Conservation (phyloP, 2,113 vertebrate species). For the Labeo rohita region DNA sequence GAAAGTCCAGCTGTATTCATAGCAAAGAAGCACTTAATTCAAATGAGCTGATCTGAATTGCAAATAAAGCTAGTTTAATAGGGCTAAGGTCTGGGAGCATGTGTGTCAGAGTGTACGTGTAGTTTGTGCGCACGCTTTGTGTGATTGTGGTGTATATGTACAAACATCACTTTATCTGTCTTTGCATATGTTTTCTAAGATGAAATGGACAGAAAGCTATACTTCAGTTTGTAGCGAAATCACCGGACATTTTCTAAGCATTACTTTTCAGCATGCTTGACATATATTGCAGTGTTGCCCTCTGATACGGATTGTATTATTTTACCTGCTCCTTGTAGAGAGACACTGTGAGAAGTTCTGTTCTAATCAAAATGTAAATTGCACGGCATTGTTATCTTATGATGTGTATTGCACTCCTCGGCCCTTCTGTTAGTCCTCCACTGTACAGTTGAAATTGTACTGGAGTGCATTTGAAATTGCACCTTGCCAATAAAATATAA, state of each 20-base stretch:
- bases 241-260: neutral
- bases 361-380: conserved; percentile 53
- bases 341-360: conserved; percentile 28
- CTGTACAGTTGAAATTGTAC: conserved; percentile 30
- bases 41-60: conserved; percentile 84
- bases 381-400: conserved; percentile 40
- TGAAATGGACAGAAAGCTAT: conserved; percentile 60
- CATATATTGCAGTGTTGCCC: conserved; percentile 47
- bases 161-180: neutral
- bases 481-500: conserved; percentile 48
- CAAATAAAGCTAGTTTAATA: conserved; percentile 79
- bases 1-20: conserved; percentile 84
- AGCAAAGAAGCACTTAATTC: conserved; percentile 79
- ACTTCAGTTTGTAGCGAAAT: conserved; percentile 54
- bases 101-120: conserved; percentile 45
- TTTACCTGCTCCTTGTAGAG: conserved; percentile 39
- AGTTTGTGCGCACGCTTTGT: neutral
- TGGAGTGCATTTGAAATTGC: conserved; percentile 37
- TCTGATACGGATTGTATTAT: conserved; percentile 44
- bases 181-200: conserved; percentile 5
- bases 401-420: conserved; percentile 49
- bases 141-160: neutral
- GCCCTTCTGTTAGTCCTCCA: conserved; percentile 39
- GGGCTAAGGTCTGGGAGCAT: conserved; percentile 64
- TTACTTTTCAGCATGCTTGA: conserved; percentile 24